A percentile compares a stretch with the other conserved stretches of the same genome.
Conservation (phyloP, 2,113 vertebrate genomes). For the Anser cygnoides region DNA sequence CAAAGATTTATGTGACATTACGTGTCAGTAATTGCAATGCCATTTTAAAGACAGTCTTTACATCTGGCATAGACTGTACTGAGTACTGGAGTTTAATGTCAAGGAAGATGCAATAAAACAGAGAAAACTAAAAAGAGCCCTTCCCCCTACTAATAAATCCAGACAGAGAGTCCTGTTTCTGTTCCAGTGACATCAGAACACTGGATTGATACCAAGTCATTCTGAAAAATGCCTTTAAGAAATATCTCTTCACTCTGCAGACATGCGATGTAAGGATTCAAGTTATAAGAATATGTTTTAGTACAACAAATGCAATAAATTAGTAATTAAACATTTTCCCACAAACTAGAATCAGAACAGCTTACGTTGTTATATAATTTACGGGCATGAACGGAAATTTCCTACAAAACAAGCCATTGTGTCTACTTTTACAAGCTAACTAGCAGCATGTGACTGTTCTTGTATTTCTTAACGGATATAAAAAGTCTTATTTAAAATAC, state of each 20-base stretch:
- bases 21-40: conserved; percentile 41
- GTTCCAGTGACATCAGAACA: conserved; percentile 59
- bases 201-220: conserved; percentile 8
- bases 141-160: conserved; percentile 40
- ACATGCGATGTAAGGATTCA: not conserved
- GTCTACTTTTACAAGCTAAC: conserved; percentile 49
- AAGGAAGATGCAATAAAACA: conserved; percentile 63
- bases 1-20: conserved; percentile 33
- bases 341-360: conserved; percentile 8
- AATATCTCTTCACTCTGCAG: not conserved
- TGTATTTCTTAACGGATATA: conserved; percentile 41
- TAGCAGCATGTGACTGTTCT: conserved; percentile 15
- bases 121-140: conserved; percentile 31
- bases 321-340: conserved; percentile 31
- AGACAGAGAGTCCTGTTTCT: conserved; percentile 39
- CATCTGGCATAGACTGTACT: conserved; percentile 31
- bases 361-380: conserved; percentile 25
- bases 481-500: conserved; percentile 43
- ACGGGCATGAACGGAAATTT: conserved; percentile 18
- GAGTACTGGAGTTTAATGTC: conserved; percentile 16
- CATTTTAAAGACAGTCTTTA: conserved; percentile 32
- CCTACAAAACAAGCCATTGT: conserved; percentile 31
- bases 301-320: not conserved
- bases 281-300: not conserved
- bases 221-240: conserved; percentile 26